A percentile compares a stretch with the other conserved stretches of the same genome.
These are phyloP conservation scores for Drosophila meridionalis DNA, from an alignment of 2,888 invertebrate genomes.

Conservation along the genomic window DNA sequence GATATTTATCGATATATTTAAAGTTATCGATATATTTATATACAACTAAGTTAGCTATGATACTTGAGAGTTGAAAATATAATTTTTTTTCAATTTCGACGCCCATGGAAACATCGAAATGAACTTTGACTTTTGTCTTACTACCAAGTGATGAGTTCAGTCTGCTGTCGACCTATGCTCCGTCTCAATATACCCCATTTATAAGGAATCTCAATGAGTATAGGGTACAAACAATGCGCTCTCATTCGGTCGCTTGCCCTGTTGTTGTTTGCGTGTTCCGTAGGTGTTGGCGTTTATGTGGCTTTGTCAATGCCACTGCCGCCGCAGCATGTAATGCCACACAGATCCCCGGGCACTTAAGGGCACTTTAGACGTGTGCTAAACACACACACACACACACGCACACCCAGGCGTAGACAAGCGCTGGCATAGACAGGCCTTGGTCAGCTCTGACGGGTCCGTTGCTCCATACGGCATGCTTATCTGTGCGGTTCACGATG, in stretches of 20 bases:
- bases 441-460: constrained; percentile 63
- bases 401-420: constrained; percentile 31
- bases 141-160: background rate
- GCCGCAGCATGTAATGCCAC: constrained; percentile 61
- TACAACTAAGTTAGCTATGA: background rate
- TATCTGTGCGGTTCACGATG: constrained; percentile 62
- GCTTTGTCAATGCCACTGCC: constrained; percentile 68
- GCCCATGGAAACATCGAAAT: background rate
- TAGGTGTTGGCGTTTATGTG: constrained; percentile 80
- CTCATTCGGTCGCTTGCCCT: constrained; percentile 1
- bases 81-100: background rate
- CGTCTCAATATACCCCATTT: background rate
- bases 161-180: too few species aligned
- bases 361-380: constrained; percentile 74
- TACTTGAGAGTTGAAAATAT: background rate
- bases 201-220: background rate
- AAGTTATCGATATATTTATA: background rate
- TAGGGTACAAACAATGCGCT: constrained; percentile 21
- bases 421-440: constrained; percentile 37
- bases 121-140: background rate
- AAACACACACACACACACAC: constrained; percentile 37
- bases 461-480: constrained; percentile 67
- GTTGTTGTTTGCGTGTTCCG: constrained; percentile 77
- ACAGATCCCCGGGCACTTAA: constrained; percentile 75
- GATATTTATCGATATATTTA: too few species aligned